phyloP scores from a whole-genome alignment of 1,140 invertebrate genomes.

The Nasonia giraulti region DNA sequence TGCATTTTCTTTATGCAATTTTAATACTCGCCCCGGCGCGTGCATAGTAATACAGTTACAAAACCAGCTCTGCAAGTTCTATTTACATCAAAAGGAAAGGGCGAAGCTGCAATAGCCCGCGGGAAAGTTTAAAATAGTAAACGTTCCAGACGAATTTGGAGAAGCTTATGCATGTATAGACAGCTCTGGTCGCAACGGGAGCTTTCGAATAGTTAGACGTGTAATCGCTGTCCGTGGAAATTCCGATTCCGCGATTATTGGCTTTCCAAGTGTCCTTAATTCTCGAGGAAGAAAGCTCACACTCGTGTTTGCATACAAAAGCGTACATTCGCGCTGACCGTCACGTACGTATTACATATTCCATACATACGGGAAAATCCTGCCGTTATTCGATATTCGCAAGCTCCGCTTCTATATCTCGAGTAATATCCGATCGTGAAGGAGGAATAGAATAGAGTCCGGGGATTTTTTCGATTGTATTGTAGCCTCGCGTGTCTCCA shows the following conservation, averaged over 20 bases:
- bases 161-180: not conserved
- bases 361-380: conserved; percentile 3
- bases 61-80: not conserved
- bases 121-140: not conserved
- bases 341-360: not conserved
- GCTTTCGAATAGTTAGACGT: not conserved
- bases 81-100: not conserved
- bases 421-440: not conserved
- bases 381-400: conserved; percentile 27
- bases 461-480: not conserved
- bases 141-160: conserved; percentile 16
- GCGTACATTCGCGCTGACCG: conserved; percentile 10
- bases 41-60: not conserved
- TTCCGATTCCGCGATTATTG: conserved; percentile 9
- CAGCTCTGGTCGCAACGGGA: not conserved
- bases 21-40: not conserved
- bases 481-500: too few species aligned
- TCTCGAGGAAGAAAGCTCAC: not conserved
- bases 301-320: not conserved
- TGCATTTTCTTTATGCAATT: not conserved
- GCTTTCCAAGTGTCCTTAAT: conserved; percentile 5
- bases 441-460: not conserved
- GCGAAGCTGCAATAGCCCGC: not conserved
- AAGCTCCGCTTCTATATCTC: not conserved
- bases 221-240: conserved; percentile 15